These are phyloP conservation scores for Macrochelys suwanniensis DNA, from an alignment of 2,797 vertebrate genomes.

Conservation along the genomic window DNA sequence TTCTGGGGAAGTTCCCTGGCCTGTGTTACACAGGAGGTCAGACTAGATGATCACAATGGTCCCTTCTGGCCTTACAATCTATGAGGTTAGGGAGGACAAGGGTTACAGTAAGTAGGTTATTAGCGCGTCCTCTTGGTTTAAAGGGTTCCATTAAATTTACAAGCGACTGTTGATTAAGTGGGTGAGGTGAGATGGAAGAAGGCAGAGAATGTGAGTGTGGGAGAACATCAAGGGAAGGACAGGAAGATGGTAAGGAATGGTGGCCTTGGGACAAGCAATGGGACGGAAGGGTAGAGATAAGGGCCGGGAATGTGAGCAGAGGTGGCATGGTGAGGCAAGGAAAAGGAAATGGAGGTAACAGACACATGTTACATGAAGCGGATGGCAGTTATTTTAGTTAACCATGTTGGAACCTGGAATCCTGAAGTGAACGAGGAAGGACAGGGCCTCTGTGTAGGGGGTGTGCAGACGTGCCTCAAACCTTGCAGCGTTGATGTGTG, in stretches of 20 bases:
- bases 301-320: background rate
- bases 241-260: background rate
- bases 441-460: background rate
- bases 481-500: background rate
- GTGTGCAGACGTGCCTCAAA: background rate
- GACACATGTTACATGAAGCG: background rate
- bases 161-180: background rate
- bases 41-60: background rate
- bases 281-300: background rate
- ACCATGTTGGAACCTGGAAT: background rate
- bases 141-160: background rate
- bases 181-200: background rate
- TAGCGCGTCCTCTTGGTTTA: background rate
- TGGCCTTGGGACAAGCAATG: background rate
- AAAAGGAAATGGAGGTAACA: background rate
- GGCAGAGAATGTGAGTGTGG: background rate
- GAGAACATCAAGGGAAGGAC: background rate
- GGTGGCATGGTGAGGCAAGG: no score
- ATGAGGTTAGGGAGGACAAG: background rate
- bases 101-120: background rate
- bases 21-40: background rate
- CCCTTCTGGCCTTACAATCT: background rate
- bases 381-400: background rate
- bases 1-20: background rate
- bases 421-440: background rate